Evolutionary conservation across 2,797 vertebrate genomes (phyloP), one percentile per base, ranked within the genome.

Genomic region (Urosaurus nigricauda): DNA sequence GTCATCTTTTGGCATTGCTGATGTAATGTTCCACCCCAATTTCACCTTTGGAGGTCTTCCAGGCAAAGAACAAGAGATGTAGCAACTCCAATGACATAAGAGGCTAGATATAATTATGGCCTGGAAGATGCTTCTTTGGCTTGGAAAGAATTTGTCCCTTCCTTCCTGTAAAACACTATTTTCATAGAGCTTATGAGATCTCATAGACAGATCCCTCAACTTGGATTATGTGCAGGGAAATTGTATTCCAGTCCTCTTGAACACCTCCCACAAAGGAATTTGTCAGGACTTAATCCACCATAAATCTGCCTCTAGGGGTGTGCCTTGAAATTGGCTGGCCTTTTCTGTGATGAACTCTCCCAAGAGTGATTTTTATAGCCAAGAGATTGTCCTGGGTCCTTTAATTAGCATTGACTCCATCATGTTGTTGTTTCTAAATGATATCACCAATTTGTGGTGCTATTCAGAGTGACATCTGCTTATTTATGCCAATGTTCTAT

Each of bases 401-500:
- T 85, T 85, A 85, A 89, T 82, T 86, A 89, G 83, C 84, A 89
- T 9, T n/a, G 40, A 65, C 83, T 81, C 70, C 78, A 85, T 65
- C 53, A 6, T 78, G 60, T 32, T 78, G 58, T 83, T 68, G 70
- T 63, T 82, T 87, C 3, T 24, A 68, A 85, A 81, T 82, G 53
- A 82, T 86, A 86, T 89, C 78, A 86, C 79, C 56, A 65, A 60
- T 43, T 89, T 80, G 58, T 40, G 79, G 56, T n/a, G 53, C 53
- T 87, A 68, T 82, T 73, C 63, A 43, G 43, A 75, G 26, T 75
- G 79, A 43, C 79, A 63, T 63, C 56, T 75, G 58, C 74, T 86
- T 86, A 89, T 86, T 89, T 82, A 74, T 86, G 85, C 68, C 74
- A 70, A 82, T 75, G 77, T 81, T 85, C 83, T 89, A 75, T 74